Evolutionary conservation across 2,113 vertebrate species (phyloP), one percentile per base, ranked within the genome.

Genomic region (Varanus komodoensis): DNA sequence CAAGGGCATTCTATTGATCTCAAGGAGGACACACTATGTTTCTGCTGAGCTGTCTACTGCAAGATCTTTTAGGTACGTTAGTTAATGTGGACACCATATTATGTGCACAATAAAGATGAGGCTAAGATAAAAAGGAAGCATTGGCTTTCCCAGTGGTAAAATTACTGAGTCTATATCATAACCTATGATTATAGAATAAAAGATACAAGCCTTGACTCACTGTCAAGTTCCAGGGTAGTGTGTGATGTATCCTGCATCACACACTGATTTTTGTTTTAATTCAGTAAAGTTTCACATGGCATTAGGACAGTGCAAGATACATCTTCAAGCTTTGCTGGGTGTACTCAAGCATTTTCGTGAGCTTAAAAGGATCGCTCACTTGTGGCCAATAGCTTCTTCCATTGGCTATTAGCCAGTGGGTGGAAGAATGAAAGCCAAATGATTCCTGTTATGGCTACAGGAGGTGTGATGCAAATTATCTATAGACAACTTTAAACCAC

Each of bases 1-100:
- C 89, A 90, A 90, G 89, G 82, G 67, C 89, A 90, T 69, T 80
- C 50, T 90, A 90, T 90, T 90, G 83, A 90, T 90, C 67, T 90
- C 64, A 80, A 71, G 38, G 48, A 90, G 74, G 64, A 80, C 67
- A 90, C 64, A 80, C 68, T 8, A 69, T 71, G 50, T 86, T 86
- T 90, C 83, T 90, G 83, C 83, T 90, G 89, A 86, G 83, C 25
- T 90, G 77, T 86, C 61, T 71, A 85, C 32, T 86, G 25, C 25
- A 79, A 86, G n/a, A 68, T 80, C 17, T 21, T 81, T 81, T 80
- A 87, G 69, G 74, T 79, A 79, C 15, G 75, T 54, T 57, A 89
- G 73, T 84, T 89, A 89, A 84, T 67, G 29, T 52, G 34, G 27
- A 48, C 8, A 11, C 48, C 29, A 52, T 50, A 73, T 82, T 82